Evolutionary conservation across 2,888 invertebrate species (phyloP).

Genomic region (Busseola fusca): DNA sequence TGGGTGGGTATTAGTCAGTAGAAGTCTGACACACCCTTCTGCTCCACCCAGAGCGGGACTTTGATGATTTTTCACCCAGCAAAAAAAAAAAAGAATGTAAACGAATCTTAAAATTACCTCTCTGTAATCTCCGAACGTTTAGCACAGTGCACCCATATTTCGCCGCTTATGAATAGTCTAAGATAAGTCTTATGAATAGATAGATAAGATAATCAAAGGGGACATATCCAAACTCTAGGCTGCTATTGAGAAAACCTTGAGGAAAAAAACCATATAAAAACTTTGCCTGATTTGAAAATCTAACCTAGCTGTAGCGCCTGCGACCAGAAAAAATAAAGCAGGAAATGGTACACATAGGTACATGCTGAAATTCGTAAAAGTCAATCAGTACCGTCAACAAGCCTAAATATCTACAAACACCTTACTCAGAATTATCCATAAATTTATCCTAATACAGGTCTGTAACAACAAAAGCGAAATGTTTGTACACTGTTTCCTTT

Average conservation of each 20-base stretch:
- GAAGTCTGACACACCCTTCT: no score
- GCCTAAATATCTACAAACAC: neutral
- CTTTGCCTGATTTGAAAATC: neutral
- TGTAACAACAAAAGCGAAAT: constrained; percentile 33
- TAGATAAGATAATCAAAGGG: no score
- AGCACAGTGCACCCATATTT: neutral
- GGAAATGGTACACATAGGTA: neutral
- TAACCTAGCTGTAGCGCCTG: no score
- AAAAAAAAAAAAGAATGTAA: no score
- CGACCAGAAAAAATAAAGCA: neutral
- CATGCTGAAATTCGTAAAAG: neutral
- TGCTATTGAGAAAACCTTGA: neutral
- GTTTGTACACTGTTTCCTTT: constrained; percentile 48
- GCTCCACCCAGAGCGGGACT: no score
- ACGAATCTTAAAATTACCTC: no score
- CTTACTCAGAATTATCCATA: constrained; percentile 23
- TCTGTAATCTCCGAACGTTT: neutral
- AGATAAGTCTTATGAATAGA: neutral
- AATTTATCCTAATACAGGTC: constrained; percentile 26
- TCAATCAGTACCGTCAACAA: neutral
- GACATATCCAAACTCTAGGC: no score
- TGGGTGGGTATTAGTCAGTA: no score
- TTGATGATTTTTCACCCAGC: no score
- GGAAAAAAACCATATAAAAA: no score
- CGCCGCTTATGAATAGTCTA: no score